Evolutionary conservation across 1,140 invertebrate species (phyloP), one percentile per base, ranked within the genome.

Genomic region (Brachionus plicatilis): DNA sequence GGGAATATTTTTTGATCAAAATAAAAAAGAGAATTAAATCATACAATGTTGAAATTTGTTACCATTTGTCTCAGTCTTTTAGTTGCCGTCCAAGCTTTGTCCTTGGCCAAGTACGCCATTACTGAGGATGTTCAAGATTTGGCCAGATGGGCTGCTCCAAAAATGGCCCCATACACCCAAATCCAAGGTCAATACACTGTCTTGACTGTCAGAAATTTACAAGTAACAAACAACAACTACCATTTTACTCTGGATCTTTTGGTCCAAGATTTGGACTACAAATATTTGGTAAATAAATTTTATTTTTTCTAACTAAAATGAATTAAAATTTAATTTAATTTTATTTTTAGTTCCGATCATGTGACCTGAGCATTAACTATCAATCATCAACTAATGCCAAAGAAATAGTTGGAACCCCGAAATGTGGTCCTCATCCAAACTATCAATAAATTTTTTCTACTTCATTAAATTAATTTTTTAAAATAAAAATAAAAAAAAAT

Each of bases 381-480:
- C 33, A 75, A 75, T 17, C 9, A 45, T 75, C 33, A 45, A 75
- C 37, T 17, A 20, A 75, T 24, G 11, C 9, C 17, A 75, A 43
- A 75, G 4, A 43, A 43, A 43, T 75, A 37, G 17, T 43, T 24
- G 33, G 17, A n/a, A 45, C 70, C 4, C 70, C 70, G 24, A 20
- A 8, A 45, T 75, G 70, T 43, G 70, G 70, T 45, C 70, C 70
- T 17, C 70, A 43, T 75, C 70, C 70, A 75, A 75, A 43, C 45
- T 43, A 43, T 45, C 70, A 14, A 45, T 75, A 75, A 75, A 75
- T 47, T 75, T 70, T 47, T 17, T 27, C 20, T 65, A 24, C 17
- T 70, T 70, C 12, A 33, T 29, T 70, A 37, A 70, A 17, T 37
- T 41, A 24, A 11, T 29, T 29, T 27, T 33, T 68, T 29, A 1